These are phyloP conservation scores for Morone chrysops DNA, from an alignment of 2,113 vertebrate genomes.

Conservation along the genomic window DNA sequence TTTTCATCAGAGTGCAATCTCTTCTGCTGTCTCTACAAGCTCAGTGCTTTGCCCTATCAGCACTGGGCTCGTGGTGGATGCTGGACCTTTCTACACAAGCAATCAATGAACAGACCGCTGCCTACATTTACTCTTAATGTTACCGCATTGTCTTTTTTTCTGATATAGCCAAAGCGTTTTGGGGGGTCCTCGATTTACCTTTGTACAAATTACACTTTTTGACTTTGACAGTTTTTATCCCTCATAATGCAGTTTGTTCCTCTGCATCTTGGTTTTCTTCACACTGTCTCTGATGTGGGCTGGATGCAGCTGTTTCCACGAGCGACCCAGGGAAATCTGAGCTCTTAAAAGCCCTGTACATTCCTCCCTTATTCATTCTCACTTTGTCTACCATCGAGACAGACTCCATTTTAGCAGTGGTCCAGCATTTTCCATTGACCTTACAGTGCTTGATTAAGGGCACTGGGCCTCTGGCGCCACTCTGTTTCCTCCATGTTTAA, in stretches of 20 bases:
- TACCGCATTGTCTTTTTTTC: neutral
- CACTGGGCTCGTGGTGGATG: slow-evolving; percentile 16
- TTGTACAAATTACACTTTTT: neutral
- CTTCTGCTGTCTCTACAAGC: slow-evolving; percentile 22
- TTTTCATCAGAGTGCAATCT: slow-evolving; percentile 43
- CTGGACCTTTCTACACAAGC: neutral
- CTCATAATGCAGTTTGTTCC: neutral
- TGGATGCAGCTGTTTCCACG: slow-evolving; percentile 45
- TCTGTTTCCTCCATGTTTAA: slow-evolving; percentile 82
- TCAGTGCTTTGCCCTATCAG: slow-evolving; percentile 13
- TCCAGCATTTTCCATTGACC: slow-evolving; percentile 77
- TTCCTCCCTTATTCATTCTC: slow-evolving; percentile 59
- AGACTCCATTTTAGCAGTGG: slow-evolving; percentile 59
- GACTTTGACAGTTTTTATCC: neutral
- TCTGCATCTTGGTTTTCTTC: slow-evolving; percentile 24
- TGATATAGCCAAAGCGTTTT: neutral
- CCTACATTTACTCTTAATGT: neutral
- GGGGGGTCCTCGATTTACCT: neutral
- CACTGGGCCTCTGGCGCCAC: slow-evolving; percentile 74
- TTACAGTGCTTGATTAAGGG: slow-evolving; percentile 82
- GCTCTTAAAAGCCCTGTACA: slow-evolving; percentile 73
- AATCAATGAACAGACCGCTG: slow-evolving; percentile 7
- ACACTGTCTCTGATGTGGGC: neutral
- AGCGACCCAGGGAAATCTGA: slow-evolving; percentile 58
- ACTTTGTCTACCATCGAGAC: slow-evolving; percentile 62